Conservation (phyloP, 2,888 invertebrate genomes). For the Tenthredo notha region DNA sequence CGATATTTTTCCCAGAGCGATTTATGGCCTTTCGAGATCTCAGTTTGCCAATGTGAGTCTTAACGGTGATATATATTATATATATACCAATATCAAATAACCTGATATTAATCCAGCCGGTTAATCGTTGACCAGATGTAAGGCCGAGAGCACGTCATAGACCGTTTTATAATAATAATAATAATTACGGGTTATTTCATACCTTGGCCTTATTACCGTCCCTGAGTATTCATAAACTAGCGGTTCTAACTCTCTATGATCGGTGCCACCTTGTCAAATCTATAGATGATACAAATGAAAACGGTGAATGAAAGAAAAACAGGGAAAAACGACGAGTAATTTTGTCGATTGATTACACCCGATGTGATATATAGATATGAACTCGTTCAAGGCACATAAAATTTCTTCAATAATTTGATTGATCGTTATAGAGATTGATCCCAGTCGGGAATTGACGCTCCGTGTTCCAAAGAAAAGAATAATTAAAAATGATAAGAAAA, state of each 20-base stretch:
- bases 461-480: not conserved
- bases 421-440: not conserved
- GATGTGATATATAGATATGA: not conserved
- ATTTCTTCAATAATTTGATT: not conserved
- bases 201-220: constrained; percentile 41
- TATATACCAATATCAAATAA: constrained; percentile 13
- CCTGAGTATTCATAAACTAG: constrained; percentile 42
- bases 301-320: not conserved
- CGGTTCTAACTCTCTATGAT: constrained; percentile 13
- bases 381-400: not conserved
- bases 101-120: constrained; percentile 16
- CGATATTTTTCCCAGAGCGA: not conserved
- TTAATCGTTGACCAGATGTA: constrained; percentile 11
- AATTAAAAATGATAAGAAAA: not conserved
- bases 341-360: not conserved
- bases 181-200: constrained; percentile 28
- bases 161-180: constrained; percentile 21
- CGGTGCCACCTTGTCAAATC: not conserved
- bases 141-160: not conserved
- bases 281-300: not conserved
- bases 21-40: not conserved
- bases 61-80: not conserved
- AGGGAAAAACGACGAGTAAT: not conserved
- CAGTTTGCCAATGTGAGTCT: not conserved
- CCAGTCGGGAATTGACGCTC: not conserved